Conservation (phyloP, 2,888 invertebrate genomes). For the Coelopa pilipes region DNA sequence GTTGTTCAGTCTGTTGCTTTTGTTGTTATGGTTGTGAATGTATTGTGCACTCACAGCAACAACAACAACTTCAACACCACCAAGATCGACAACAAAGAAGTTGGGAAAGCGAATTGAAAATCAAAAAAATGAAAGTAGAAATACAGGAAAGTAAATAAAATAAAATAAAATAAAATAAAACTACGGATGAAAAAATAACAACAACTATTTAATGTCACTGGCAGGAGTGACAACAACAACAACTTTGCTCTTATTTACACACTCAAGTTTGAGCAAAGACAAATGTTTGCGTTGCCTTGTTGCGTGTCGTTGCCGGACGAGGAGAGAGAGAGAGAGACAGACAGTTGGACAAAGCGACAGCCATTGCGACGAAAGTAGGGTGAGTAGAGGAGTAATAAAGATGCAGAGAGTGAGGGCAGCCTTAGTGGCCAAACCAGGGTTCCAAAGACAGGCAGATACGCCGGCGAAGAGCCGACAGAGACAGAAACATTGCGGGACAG, state of each 20-base stretch:
- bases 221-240: conserved; percentile 29
- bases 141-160: conserved; percentile 15
- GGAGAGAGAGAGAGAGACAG: conserved; percentile 12
- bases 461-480: too few relatives aligned
- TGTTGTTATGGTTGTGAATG: background rate
- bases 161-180: conserved; percentile 30
- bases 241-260: conserved; percentile 26
- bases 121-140: too few relatives aligned
- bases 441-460: too few relatives aligned
- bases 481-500: too few relatives aligned
- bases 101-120: conserved; percentile 12
- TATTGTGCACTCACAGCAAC: conserved; percentile 21
- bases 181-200: conserved; percentile 16
- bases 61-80: conserved; percentile 33
- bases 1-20: background rate
- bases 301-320: conserved; percentile 49
- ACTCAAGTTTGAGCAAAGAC: conserved; percentile 40
- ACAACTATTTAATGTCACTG: conserved; percentile 35
- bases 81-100: conserved; percentile 36
- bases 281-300: conserved; percentile 53
- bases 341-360: background rate
- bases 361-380: too few relatives aligned
- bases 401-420: too few relatives aligned
- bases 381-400: too few relatives aligned
- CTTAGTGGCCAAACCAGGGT: too few relatives aligned